phyloP scores from a whole-genome alignment of 2,888 invertebrate species.

The Cyaniris semiargus region DNA sequence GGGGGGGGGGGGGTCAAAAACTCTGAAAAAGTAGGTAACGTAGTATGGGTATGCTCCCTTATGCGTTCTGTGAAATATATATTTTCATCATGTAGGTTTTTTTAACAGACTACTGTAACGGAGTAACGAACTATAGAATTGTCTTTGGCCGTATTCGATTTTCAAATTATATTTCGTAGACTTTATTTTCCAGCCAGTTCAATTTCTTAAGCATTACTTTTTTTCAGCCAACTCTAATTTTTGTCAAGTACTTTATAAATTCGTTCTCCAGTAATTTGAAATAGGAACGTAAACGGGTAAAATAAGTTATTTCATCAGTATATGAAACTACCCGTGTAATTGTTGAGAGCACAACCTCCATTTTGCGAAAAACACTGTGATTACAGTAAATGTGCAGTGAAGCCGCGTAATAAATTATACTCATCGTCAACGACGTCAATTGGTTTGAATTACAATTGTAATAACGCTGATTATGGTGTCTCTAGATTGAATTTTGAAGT shows the following conservation, averaged over 20 bases:
- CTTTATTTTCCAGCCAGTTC: not conserved
- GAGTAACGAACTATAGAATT: not conserved
- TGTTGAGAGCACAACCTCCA: constrained; percentile 22
- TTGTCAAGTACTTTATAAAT: not conserved
- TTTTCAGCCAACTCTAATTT: not conserved
- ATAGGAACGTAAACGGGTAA: not conserved
- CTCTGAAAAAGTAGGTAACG: no score
- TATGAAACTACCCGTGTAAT: constrained; percentile 27
- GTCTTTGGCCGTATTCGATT: not conserved
- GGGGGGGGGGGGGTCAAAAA: no score
- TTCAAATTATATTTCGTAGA: not conserved
- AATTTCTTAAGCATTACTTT: not conserved
- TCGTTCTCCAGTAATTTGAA: no score
- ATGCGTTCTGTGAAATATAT: not conserved
- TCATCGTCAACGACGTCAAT: not conserved
- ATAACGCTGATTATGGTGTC: not conserved
- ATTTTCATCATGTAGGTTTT: not conserved
- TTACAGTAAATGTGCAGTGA: constrained; percentile 15
- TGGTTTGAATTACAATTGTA: constrained; percentile 13
- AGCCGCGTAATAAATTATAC: constrained; percentile 13
- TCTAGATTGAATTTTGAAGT: not conserved
- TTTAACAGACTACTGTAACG: not conserved
- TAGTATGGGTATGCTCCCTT: no score
- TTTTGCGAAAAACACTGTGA: constrained; percentile 28
- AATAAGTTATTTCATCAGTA: not conserved